Base-by-base conservation (phyloP, 1,140 invertebrate genomes). In the Chelonus insularis region DNA sequence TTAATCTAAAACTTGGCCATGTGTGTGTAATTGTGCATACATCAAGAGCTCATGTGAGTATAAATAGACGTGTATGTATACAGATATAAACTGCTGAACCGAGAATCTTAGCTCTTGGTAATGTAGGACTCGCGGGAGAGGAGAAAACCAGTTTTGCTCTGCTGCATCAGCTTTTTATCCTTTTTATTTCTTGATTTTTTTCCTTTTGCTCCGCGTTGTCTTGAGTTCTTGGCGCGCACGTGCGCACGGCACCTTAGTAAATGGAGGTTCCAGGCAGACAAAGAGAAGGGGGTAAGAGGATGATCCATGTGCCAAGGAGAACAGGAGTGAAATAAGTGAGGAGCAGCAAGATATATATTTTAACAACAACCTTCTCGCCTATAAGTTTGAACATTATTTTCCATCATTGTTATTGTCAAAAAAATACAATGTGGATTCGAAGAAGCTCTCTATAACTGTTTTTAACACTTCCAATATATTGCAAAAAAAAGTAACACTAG, bases 61-160 rank as follows among this genome's bases (percentile, higher is more conserved):
- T n/a, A 51, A n/a, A 29, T 43, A 20, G 14, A n/a, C 41, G 29
- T 54, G 34, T 41, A 41, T 37, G 14, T 48, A 57, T n/a, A 39
- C 8, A 37, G 8, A 39, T 39, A 52, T 37, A 39, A 55, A 55
- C 34, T 60, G 21, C 4, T 51, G 36, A 39, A 37, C 21, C 9
- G 48, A 60, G 32, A 55, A 18, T 55, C 8, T 55, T 36, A 34
- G 36, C 20, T 14, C 34, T 55, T 51, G 57, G 55, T 64, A 67
- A 60, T 63, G 52, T 60, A 69, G 57, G 45, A 63, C 52, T 51
- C 52, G 52, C 32, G 57, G 20, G 52, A 54, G 39, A 67, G 61
- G 62, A 57, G 59, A 60, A 74, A 72, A 74, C 70, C 70, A 67
- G 69, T 72, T 69, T 67, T 65, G 64, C 67, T 66, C 63, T 65